These are phyloP conservation scores for Myripristis jacobus DNA, from an alignment of 2,797 vertebrate species.

Conservation along the genomic window DNA sequence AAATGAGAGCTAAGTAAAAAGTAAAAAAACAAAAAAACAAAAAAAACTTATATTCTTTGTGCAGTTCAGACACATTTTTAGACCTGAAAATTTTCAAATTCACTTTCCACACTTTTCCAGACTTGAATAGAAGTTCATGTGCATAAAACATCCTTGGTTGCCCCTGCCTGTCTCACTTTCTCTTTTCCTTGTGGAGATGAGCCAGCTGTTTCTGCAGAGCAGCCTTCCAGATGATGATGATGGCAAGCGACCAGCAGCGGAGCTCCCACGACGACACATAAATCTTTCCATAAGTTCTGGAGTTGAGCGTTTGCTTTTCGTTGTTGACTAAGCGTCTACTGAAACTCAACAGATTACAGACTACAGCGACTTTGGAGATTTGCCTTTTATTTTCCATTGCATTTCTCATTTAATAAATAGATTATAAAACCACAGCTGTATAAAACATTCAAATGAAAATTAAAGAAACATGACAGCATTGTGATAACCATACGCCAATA, in stretches of 20 bases:
- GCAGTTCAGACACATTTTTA: background rate
- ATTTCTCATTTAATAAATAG: slow-evolving; percentile 68
- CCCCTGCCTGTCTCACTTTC: slow-evolving; percentile 40
- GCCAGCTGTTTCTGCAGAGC: slow-evolving; percentile 64
- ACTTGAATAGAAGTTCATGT: slow-evolving; percentile 44
- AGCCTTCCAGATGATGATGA: slow-evolving; percentile 56
- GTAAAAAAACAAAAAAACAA: too few relatives aligned
- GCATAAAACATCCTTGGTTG: slow-evolving; percentile 57
- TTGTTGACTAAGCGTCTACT: slow-evolving; percentile 21
- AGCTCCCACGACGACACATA: slow-evolving; percentile 42
- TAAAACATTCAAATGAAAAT: slow-evolving; percentile 59
- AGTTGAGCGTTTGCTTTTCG: slow-evolving; percentile 4
- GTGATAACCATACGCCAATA: slow-evolving; percentile 26
- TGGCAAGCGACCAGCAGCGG: slow-evolving; percentile 30
- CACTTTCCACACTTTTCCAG: slow-evolving; percentile 32
- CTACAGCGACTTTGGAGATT: slow-evolving; percentile 7
- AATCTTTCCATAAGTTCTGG: slow-evolving; percentile 50
- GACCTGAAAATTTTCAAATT: slow-evolving; percentile 27
- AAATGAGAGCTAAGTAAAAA: background rate
- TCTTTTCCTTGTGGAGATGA: slow-evolving; percentile 48
- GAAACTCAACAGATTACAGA: slow-evolving; percentile 16
- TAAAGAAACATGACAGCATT: slow-evolving; percentile 47
- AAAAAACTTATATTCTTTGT: background rate
- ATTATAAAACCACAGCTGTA: slow-evolving; percentile 66
- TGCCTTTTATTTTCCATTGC: slow-evolving; percentile 52